Conservation (phyloP, 2,113 vertebrate species). For the Microcebus murinus region DNA sequence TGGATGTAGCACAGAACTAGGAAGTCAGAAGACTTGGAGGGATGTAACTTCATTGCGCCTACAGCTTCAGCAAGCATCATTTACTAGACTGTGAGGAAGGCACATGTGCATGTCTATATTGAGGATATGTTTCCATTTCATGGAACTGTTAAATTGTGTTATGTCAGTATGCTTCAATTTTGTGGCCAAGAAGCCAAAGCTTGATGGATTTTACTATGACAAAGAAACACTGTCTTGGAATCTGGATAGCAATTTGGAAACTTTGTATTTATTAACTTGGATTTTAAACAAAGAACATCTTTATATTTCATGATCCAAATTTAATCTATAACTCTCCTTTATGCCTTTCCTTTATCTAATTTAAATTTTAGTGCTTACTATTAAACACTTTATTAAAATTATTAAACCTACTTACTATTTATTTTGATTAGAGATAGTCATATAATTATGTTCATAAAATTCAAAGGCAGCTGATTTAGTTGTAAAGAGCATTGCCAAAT, state of each 20-base stretch:
- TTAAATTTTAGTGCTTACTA: not conserved
- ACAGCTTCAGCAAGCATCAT: not conserved
- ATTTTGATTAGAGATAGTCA: conserved; percentile 18
- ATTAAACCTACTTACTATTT: not conserved
- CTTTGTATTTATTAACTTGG: not conserved
- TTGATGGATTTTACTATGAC: not conserved
- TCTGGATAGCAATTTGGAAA: not conserved
- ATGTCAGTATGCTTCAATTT: not conserved
- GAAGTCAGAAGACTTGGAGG: not conserved
- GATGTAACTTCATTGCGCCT: not conserved
- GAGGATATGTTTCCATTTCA: not conserved
- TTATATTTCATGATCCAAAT: conserved; percentile 8
- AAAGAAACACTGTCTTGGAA: not conserved
- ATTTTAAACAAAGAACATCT: not conserved
- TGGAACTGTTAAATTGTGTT: not conserved
- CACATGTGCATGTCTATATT: not conserved
- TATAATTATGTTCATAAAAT: conserved; percentile 18
- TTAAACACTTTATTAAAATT: not conserved
- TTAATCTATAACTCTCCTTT: conserved; percentile 40
- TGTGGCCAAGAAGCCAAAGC: not conserved
- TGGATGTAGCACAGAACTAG: not conserved
- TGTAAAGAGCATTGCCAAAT: not conserved
- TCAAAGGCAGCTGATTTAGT: conserved; percentile 26
- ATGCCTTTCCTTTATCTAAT: not conserved
- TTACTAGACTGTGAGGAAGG: not conserved